These are phyloP conservation scores for Polia nebulosa DNA, from an alignment of 2,888 invertebrate genomes.

Conservation along the genomic window DNA sequence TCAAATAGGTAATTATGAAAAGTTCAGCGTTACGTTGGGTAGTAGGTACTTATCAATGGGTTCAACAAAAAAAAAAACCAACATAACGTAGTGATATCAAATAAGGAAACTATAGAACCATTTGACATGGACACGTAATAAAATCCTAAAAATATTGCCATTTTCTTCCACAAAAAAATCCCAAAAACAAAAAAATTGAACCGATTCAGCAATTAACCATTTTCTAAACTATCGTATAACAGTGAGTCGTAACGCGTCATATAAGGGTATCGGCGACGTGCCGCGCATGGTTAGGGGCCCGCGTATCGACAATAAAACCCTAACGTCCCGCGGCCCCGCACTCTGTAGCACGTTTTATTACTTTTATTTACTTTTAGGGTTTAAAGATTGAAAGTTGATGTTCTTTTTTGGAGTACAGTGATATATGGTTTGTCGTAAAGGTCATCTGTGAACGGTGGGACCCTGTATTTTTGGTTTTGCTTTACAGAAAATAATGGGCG, in stretches of 20 bases:
- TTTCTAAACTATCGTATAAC: conserved; percentile 61
- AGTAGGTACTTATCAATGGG: no score
- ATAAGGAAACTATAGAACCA: not conserved
- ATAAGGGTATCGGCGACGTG: conserved; percentile 64
- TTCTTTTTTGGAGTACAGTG: conserved; percentile 52
- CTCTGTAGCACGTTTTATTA: conserved; percentile 67
- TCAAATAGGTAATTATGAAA: not conserved
- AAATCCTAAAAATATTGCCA: not conserved
- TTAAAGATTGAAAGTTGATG: conserved; percentile 61
- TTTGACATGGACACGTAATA: not conserved
- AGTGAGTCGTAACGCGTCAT: conserved; percentile 50
- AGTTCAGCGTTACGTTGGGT: no score
- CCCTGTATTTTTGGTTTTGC: no score
- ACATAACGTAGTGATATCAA: no score
- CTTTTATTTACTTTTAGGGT: conserved; percentile 66
- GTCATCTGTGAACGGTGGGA: conserved; percentile 14
- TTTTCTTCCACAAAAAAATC: not conserved
- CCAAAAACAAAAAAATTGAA: conserved; percentile 31
- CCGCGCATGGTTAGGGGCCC: conserved; percentile 51
- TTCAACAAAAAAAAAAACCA: no score
- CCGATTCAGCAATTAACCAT: conserved; percentile 57
- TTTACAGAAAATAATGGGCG: no score
- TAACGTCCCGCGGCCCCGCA: conserved; percentile 59
- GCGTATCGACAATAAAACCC: conserved; percentile 67
- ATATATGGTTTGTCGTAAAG: conserved; percentile 46